These are phyloP conservation scores for Drosophila quadrilineata DNA, from an alignment of 1,140 invertebrate species.

Conservation along the genomic window DNA sequence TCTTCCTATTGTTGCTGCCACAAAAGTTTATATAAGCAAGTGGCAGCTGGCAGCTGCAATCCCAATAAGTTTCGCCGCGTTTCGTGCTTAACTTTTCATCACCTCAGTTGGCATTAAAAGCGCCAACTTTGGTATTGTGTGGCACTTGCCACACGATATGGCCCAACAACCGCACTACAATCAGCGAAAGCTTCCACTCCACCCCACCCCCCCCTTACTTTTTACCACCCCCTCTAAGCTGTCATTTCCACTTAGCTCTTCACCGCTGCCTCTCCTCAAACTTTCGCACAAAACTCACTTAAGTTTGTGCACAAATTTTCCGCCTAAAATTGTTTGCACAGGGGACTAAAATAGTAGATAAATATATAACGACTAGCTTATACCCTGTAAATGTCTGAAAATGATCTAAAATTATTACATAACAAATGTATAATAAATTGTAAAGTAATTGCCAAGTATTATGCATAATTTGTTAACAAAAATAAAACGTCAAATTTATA, in stretches of 20 bases:
- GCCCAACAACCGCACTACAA: neutral
- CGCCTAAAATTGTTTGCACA: constrained; percentile 10
- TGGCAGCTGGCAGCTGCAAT: constrained; percentile 49
- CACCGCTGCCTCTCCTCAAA: neutral
- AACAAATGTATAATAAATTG: neutral
- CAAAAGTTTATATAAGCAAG: constrained; percentile 39
- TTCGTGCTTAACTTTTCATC: constrained; percentile 39
- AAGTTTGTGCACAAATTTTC: constrained; percentile 10
- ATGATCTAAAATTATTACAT: neutral
- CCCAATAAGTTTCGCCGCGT: constrained; percentile 17
- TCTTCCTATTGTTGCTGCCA: constrained; percentile 34
- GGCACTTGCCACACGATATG: constrained; percentile 24
- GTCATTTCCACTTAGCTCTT: neutral
- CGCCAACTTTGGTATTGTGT: constrained; percentile 16
- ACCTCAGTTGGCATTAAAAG: constrained; percentile 51
- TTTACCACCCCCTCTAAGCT: neutral
- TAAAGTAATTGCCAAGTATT: too few species aligned
- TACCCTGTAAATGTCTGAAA: constrained; percentile 3
- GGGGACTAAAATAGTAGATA: neutral
- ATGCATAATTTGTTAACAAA: too few species aligned
- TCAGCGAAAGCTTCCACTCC: too few species aligned
- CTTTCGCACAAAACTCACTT: neutral
- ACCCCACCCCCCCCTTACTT: neutral
- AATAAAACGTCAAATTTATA: too few species aligned
- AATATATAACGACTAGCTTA: neutral